These are phyloP conservation scores for Cyclina sinensis DNA, from an alignment of 1,140 invertebrate species.

Conservation along the genomic window DNA sequence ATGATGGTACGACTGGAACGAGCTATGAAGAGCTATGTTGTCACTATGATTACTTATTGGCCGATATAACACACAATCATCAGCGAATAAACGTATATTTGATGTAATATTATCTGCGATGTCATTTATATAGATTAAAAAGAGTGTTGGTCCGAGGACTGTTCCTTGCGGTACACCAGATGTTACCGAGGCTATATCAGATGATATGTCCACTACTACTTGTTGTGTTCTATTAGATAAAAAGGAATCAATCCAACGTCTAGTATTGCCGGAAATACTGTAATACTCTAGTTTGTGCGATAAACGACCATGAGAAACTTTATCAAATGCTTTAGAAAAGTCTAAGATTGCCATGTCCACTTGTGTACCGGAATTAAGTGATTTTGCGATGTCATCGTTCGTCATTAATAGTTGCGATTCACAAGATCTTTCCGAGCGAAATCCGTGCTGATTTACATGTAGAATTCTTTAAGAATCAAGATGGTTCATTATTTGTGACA, in stretches of 20 bases:
- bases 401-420: conserved; percentile 65
- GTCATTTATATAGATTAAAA: too few species aligned
- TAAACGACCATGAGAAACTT: conserved; percentile 53
- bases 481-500: conserved; percentile 61
- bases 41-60: background rate
- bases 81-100: background rate
- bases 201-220: conserved; percentile 30
- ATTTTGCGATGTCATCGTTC: conserved; percentile 40
- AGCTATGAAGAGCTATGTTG: background rate
- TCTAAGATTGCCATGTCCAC: too few species aligned
- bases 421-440: conserved; percentile 57
- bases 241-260: conserved; percentile 53
- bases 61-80: background rate
- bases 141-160: too few species aligned
- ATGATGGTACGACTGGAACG: too few species aligned
- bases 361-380: conserved; percentile 28
- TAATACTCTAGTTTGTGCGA: conserved; percentile 54
- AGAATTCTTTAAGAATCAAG: too few species aligned
- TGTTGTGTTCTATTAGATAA: conserved; percentile 52
- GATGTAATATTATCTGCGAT: background rate
- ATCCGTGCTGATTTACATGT: conserved; percentile 64
- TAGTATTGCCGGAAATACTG: conserved; percentile 13
- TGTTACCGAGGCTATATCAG: conserved; percentile 34
- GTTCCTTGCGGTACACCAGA: conserved; percentile 47
- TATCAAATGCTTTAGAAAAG: conserved; percentile 70